A percentile compares a stretch with the other conserved stretches of the same genome.
Evolutionary conservation across 2,888 invertebrate genomes (phyloP).

Genomic region (Drosophila anomalata): DNA sequence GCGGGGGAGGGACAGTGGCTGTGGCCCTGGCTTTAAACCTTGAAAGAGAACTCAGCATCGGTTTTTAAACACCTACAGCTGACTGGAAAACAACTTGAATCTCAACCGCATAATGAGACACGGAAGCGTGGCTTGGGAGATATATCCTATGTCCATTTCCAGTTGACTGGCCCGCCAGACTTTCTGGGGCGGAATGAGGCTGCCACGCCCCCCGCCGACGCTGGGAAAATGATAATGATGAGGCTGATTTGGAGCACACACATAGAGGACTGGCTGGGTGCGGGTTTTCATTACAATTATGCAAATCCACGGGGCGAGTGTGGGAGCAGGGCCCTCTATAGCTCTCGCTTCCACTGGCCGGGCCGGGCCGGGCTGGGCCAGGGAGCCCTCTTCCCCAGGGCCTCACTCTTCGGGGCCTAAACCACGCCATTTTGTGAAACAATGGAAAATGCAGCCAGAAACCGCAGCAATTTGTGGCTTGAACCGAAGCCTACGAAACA

Average conservation of each 20-base stretch:
- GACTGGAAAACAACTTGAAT: not conserved
- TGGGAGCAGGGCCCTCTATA: slow-evolving; percentile 55
- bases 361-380: not conserved
- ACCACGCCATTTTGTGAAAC: slow-evolving; percentile 72
- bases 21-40: not conserved
- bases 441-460: slow-evolving; percentile 72
- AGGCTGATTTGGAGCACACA: slow-evolving; percentile 66
- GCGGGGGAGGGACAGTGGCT: not conserved
- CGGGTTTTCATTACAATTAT: slow-evolving; percentile 78
- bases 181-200: slow-evolving; percentile 48
- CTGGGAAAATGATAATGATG: slow-evolving; percentile 70
- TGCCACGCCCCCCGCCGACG: slow-evolving; percentile 17
- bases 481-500: slow-evolving; percentile 20
- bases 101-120: not conserved
- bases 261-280: slow-evolving; percentile 42
- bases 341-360: not conserved
- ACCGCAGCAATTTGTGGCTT: slow-evolving; percentile 77
- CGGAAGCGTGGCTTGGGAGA: not conserved
- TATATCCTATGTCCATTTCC: slow-evolving; percentile 41
- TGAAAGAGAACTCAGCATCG: not conserved
- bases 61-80: too few relatives aligned
- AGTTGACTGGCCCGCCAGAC: slow-evolving; percentile 40
- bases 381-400: not conserved
- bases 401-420: slow-evolving; percentile 18
- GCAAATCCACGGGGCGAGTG: slow-evolving; percentile 73